Evolutionary conservation across 2,888 invertebrate species (phyloP), one percentile per base, ranked within the genome.

Genomic region (Cephus rjabovi): DNA sequence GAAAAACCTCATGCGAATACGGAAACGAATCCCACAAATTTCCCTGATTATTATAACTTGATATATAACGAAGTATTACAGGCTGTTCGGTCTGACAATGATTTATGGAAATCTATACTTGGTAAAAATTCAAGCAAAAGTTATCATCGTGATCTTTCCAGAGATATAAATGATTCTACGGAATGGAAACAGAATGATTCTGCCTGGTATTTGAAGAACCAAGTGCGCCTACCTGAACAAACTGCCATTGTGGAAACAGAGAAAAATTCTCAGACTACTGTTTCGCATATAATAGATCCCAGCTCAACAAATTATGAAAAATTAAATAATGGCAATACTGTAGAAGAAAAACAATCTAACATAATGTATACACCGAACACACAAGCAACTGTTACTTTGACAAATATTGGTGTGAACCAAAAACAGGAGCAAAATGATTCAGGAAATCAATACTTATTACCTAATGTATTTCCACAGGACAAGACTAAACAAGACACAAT

Each of bases 51-150:
- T 71, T 71, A 71, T 71, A 71, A 71, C 23, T 71, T 71, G 15
- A 71, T 71, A 71, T 71, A 71, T 9, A 71, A 71, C 12, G 71
- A 71, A 34, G 71, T 71, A 33, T 34, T 71, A 31, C 71, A 71
- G 3, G 71, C 71, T 12, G 31, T 71, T 33, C 30, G 12, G 31
- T 71, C 71, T 30, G 33, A 71, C 11, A 34, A 30, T 71, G 33
- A 71, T 15, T 71, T 71, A 6, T 71, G 71, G 71, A 71, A 71
- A 71, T 71, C 33, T 30, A 11, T 71, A 15, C 71, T 31, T 12
- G 71, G 15, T 11, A 71, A 71, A 71, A 71, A 71, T 71, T 71
- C 23, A n/a, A 71, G 1, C 11, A 11, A 71, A 71, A 71, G 6
- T 31, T 11, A 71, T 71, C 30, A 31, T 33, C 31, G 4, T 30